A percentile compares a stretch with the other conserved stretches of the same genome.
phyloP scores from a whole-genome alignment of 2,888 invertebrate species.

The Pristionchus mayeri region DNA sequence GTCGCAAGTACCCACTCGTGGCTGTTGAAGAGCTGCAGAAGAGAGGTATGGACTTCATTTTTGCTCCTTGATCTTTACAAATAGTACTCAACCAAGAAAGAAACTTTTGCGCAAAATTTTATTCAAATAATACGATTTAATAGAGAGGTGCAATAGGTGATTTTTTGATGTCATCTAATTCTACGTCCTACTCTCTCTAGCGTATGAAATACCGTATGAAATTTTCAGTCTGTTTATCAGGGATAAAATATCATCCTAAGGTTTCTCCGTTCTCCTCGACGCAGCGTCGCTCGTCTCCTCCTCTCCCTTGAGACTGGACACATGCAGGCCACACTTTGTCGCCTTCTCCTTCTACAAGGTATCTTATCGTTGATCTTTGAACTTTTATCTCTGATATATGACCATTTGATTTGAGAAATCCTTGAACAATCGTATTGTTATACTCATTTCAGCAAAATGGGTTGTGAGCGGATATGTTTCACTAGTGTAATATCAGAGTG shows the following conservation, averaged over 20 bases:
- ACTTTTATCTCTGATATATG: background rate
- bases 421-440: too few relatives aligned
- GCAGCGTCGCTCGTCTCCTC: slow-evolving; percentile 88
- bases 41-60: slow-evolving; percentile 59
- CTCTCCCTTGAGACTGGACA: slow-evolving; percentile 85
- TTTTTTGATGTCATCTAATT: too few relatives aligned
- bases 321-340: slow-evolving; percentile 88
- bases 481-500: too few relatives aligned
- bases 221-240: too few relatives aligned
- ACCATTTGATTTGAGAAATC: too few relatives aligned
- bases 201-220: too few relatives aligned
- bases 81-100: background rate
- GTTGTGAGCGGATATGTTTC: too few relatives aligned
- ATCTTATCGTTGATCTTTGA: background rate
- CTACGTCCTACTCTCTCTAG: too few relatives aligned
- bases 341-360: slow-evolving; percentile 90
- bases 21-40: slow-evolving; percentile 57
- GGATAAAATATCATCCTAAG: slow-evolving; percentile 52
- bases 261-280: slow-evolving; percentile 84
- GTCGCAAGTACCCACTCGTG: slow-evolving; percentile 84
- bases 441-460: too few relatives aligned
- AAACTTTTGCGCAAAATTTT: background rate
- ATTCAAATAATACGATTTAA: too few relatives aligned
- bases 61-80: background rate
- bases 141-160: too few relatives aligned